Percentiles rank a stretch among this genome's conserved stretches.
Conservation (phyloP, 2,888 invertebrate species). For the Agonum fuliginosum region DNA sequence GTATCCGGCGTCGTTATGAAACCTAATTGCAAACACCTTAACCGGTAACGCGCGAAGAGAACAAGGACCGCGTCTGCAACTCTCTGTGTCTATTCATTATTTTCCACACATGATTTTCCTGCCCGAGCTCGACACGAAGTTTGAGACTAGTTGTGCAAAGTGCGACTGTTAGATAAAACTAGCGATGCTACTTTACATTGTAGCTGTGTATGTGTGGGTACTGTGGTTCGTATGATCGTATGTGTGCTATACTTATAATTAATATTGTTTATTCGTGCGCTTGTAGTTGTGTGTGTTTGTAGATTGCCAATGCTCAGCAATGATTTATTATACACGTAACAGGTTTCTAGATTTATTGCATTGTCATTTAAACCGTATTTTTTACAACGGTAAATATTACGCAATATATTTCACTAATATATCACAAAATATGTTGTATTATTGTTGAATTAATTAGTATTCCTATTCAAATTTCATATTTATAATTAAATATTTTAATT, state of each 20-base stretch:
- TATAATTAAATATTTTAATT: too few relatives aligned
- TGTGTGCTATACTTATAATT: background rate
- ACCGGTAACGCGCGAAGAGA: background rate
- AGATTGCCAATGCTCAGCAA: background rate
- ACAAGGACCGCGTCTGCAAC: background rate
- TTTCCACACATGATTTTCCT: background rate
- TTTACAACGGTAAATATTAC: too few relatives aligned
- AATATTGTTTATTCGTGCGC: background rate
- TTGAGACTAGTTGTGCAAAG: background rate
- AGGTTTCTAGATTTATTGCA: background rate
- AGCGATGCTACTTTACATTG: background rate
- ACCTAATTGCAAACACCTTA: constrained; percentile 20
- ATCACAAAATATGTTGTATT: too few relatives aligned
- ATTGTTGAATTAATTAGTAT: too few relatives aligned
- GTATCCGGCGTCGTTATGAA: constrained; percentile 5
- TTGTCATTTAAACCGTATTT: background rate
- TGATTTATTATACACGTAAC: background rate
- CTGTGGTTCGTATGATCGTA: background rate
- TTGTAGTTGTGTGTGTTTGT: background rate
- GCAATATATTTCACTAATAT: background rate
- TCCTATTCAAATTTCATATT: too few relatives aligned
- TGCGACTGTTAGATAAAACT: too few relatives aligned
- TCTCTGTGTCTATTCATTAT: constrained; percentile 14
- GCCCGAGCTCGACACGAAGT: background rate
- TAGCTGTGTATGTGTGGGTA: background rate